These are phyloP conservation scores for Scylla paramamosain DNA, from an alignment of 1,140 invertebrate species.

Conservation along the genomic window DNA sequence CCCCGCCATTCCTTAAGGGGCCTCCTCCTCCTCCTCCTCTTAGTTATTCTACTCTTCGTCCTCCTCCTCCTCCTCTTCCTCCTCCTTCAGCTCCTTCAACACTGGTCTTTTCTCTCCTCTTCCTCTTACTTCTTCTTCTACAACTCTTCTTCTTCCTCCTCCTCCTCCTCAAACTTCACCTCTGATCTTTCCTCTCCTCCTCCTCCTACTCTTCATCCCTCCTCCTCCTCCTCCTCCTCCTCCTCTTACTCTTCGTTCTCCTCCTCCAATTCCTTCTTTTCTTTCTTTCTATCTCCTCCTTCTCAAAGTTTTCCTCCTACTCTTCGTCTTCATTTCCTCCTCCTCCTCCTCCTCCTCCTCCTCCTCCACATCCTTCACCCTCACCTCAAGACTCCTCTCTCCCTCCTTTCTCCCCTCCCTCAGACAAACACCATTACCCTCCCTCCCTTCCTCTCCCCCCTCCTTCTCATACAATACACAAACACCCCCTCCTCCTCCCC, in stretches of 20 bases:
- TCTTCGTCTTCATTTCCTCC: background rate
- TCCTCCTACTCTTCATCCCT: background rate
- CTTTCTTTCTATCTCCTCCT: background rate
- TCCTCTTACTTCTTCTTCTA: background rate
- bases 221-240: background rate
- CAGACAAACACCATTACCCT: too few relatives aligned
- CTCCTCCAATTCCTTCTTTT: background rate
- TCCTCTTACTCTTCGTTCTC: background rate
- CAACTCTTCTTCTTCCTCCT: too few relatives aligned
- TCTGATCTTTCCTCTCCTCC: background rate
- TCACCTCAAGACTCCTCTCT: background rate
- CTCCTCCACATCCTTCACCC: background rate
- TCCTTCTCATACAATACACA: too few relatives aligned
- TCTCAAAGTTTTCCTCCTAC: background rate
- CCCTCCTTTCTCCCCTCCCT: too few relatives aligned
- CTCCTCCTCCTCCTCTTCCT: background rate
- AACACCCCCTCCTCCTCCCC: too few relatives aligned
- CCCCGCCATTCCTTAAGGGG: background rate
- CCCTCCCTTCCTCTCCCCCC: too few relatives aligned
- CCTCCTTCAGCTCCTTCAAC: background rate
- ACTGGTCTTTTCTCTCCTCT: too few relatives aligned
- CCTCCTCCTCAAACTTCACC: background rate
- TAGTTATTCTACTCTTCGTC: background rate
- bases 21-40: background rate
- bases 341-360: background rate